These are phyloP conservation scores for Mycteria americana DNA, from an alignment of 2,797 vertebrate genomes.

Conservation along the genomic window DNA sequence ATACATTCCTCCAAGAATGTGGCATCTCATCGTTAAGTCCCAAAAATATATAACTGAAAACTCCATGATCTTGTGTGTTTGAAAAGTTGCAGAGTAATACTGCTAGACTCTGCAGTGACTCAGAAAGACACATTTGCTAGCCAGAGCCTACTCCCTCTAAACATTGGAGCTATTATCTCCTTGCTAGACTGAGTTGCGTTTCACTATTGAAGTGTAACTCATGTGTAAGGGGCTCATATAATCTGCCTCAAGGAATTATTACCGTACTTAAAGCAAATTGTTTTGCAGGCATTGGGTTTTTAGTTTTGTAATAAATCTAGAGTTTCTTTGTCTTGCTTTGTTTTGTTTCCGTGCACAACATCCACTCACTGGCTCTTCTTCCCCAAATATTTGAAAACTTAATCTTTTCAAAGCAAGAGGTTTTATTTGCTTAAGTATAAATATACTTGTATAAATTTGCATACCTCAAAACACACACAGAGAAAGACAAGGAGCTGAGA, in stretches of 20 bases:
- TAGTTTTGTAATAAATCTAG: neutral
- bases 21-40: neutral
- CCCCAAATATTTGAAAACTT: neutral
- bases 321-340: slow-evolving; percentile 1
- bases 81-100: neutral
- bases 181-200: neutral
- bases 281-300: neutral
- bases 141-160: neutral
- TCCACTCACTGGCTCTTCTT: neutral
- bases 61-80: neutral
- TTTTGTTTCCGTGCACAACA: neutral
- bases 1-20: neutral
- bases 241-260: slow-evolving; percentile 37
- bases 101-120: neutral
- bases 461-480: neutral
- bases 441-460: neutral
- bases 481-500: neutral
- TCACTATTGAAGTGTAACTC: neutral
- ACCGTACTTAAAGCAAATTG: neutral
- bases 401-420: neutral
- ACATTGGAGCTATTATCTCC: neutral
- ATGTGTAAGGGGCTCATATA: neutral
- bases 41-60: neutral
- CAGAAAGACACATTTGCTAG: neutral
- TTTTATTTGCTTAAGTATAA: neutral